A percentile compares a stretch with the other conserved stretches of the same genome.
Conservation (phyloP, 2,888 invertebrate genomes). For the Hypena proboscidalis region DNA sequence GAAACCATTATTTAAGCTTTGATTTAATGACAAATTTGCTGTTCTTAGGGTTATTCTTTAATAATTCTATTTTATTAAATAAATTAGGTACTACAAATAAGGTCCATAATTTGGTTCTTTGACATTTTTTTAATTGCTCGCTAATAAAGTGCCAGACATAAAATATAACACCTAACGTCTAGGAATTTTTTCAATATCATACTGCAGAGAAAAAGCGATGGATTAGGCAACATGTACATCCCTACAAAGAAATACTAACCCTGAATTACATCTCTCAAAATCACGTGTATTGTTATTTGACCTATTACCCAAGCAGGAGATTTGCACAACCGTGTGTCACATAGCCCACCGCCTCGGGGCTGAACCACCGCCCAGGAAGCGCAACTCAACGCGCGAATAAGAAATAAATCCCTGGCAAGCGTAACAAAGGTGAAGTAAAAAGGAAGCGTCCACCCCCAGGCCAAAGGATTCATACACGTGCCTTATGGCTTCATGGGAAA, state of each 20-base stretch:
- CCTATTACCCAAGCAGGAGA: neutral
- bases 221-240: too few species aligned
- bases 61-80: too few species aligned
- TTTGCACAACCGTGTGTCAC: conserved; percentile 32
- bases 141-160: too few species aligned
- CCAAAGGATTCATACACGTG: conserved; percentile 72
- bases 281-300: neutral
- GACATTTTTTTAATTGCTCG: too few species aligned
- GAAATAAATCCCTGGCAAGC: conserved; percentile 83
- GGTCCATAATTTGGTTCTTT: too few species aligned
- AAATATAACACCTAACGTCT: too few species aligned
- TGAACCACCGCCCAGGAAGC: conserved; percentile 82
- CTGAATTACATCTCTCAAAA: neutral
- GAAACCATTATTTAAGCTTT: too few species aligned
- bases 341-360: conserved; percentile 62
- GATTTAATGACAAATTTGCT: too few species aligned
- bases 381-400: conserved; percentile 81
- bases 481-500: conserved; percentile 63
- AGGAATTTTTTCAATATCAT: too few species aligned
- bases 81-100: too few species aligned
- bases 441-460: conserved; percentile 75
- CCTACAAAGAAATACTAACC: neutral
- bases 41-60: too few species aligned
- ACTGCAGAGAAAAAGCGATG: too few species aligned
- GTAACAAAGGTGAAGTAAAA: conserved; percentile 84